phyloP scores from a whole-genome alignment of 2,113 vertebrate species.

The Bos javanicus region DNA sequence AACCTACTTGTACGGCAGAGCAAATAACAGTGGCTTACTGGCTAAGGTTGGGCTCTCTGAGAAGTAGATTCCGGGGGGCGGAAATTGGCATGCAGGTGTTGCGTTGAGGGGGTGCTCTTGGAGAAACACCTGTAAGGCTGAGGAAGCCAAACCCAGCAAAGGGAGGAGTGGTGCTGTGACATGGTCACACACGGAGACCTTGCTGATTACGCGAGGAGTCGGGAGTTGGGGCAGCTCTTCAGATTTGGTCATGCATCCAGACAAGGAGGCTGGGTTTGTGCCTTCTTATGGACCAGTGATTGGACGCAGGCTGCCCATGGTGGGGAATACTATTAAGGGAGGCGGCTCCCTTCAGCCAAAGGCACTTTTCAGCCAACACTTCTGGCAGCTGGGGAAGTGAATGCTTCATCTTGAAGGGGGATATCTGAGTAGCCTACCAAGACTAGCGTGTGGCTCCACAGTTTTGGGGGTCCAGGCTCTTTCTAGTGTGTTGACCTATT shows the following conservation, averaged over 20 bases:
- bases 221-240: background rate
- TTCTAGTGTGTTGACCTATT: background rate
- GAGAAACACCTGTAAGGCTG: background rate
- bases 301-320: background rate
- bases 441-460: background rate
- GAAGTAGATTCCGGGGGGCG: background rate
- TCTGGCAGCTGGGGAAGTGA: background rate
- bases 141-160: background rate
- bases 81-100: background rate
- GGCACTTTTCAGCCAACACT: background rate
- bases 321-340: background rate
- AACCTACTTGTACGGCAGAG: background rate
- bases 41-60: background rate
- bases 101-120: background rate
- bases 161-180: background rate
- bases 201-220: fast-evolving
- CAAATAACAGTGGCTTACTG: background rate
- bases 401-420: background rate
- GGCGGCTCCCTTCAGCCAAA: background rate
- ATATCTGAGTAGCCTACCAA: background rate
- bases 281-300: background rate
- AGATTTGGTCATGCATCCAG: background rate
- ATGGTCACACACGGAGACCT: background rate
- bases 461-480: background rate
- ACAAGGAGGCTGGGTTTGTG: background rate